These are phyloP conservation scores for Noctilio leporinus DNA, from an alignment of 2,113 vertebrate genomes.

Conservation along the genomic window DNA sequence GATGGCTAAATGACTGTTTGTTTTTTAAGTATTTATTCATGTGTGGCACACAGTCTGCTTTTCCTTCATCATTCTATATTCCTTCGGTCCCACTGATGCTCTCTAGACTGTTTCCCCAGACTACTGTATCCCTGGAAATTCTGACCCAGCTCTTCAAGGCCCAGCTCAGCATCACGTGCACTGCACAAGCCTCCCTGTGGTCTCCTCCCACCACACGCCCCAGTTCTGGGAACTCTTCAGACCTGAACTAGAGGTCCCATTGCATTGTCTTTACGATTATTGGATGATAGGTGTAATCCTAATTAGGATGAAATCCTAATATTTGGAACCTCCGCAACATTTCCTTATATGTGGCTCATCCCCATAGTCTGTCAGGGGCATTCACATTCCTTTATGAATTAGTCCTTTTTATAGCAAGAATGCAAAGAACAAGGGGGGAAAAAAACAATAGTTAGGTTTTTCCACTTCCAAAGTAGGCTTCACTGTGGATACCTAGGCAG, in stretches of 20 bases:
- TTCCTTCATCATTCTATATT: neutral
- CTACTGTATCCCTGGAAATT: neutral
- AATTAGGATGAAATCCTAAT: constrained; percentile 33
- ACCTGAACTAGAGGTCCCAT: neutral
- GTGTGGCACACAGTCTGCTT: neutral
- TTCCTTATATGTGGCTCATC: neutral
- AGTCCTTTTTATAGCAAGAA: neutral
- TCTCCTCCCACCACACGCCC: neutral
- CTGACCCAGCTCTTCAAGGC: neutral
- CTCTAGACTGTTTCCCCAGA: neutral
- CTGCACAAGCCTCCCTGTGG: neutral
- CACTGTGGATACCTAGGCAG: neutral
- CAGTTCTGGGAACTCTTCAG: neutral
- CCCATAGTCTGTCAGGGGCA: neutral
- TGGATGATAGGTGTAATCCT: neutral
- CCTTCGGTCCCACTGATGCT: neutral
- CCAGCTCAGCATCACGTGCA: neutral
- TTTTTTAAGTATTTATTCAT: neutral
- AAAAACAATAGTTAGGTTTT: neutral
- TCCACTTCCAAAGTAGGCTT: neutral
- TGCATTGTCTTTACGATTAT: neutral
- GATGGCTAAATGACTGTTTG: neutral
- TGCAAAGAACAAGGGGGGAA: neutral
- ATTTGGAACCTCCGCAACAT: neutral
- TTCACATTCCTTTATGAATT: neutral